These are phyloP conservation scores for Tiaroga cobitis DNA, from an alignment of 2,797 vertebrate genomes.

Conservation along the genomic window DNA sequence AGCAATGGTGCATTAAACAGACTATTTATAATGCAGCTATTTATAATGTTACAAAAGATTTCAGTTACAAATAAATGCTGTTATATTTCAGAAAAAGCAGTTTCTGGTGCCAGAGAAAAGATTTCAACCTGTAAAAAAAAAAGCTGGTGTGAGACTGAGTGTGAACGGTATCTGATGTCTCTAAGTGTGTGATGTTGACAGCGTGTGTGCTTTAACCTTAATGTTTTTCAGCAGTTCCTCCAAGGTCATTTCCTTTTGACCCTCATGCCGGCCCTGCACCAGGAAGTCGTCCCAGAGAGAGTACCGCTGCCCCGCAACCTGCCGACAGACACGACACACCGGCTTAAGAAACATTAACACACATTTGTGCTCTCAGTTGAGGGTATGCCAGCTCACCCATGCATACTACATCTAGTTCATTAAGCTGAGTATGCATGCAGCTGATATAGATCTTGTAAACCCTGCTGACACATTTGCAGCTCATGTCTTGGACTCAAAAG, in stretches of 20 bases:
- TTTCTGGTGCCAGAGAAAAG: neutral
- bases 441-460: conserved; percentile 26
- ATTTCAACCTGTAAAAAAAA: neutral
- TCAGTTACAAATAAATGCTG: neutral
- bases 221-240: conserved; percentile 81
- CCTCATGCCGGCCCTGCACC: conserved; percentile 70
- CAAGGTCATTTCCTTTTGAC: conserved; percentile 84
- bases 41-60: neutral
- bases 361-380: neutral
- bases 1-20: neutral
- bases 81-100: neutral
- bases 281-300: conserved; percentile 83
- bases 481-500: neutral
- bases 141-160: conserved; percentile 24
- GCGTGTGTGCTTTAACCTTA: conserved; percentile 75
- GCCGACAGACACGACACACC: conserved; percentile 67
- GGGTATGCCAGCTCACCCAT: neutral
- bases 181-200: conserved; percentile 29
- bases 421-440: neutral
- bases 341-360: conserved; percentile 16
- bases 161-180: conserved; percentile 29
- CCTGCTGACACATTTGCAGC: neutral
- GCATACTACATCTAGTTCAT: conserved; percentile 4
- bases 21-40: neutral
- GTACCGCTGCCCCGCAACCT: conserved; percentile 81